These are phyloP conservation scores for Eupithecia centaureata DNA, from an alignment of 2,888 invertebrate species.

Conservation along the genomic window DNA sequence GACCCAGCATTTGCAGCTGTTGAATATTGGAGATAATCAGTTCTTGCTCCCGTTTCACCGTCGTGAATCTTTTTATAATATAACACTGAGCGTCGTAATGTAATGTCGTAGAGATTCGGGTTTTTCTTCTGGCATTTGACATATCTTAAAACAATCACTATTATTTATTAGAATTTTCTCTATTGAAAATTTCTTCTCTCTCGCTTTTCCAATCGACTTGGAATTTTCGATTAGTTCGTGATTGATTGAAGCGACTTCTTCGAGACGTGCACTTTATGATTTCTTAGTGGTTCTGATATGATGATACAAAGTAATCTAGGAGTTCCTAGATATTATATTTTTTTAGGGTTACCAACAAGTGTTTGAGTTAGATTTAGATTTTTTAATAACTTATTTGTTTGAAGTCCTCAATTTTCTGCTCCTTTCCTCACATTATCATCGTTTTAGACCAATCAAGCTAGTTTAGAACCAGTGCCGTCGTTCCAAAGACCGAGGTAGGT, in stretches of 20 bases:
- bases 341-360: background rate
- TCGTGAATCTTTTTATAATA: no score
- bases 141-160: no score
- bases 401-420: no score
- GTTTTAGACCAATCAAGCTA: background rate
- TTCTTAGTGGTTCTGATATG: slow-evolving; percentile 65
- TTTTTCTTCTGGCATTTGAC: no score
- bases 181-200: slow-evolving; percentile 12
- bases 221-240: slow-evolving; percentile 82
- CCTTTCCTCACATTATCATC: no score
- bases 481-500: no score
- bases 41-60: no score
- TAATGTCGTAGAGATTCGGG: no score
- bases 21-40: no score
- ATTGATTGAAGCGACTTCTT: slow-evolving; percentile 80
- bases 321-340: background rate
- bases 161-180: no score
- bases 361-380: background rate
- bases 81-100: no score
- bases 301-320: slow-evolving; percentile 44
- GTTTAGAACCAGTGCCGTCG: background rate
- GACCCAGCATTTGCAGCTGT: no score
- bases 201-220: slow-evolving; percentile 71
- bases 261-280: slow-evolving; percentile 79
- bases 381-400: background rate